Conservation (phyloP, 37 sponge, comb jelly and placozoan genomes). For the Ephydatia muelleri region DNA sequence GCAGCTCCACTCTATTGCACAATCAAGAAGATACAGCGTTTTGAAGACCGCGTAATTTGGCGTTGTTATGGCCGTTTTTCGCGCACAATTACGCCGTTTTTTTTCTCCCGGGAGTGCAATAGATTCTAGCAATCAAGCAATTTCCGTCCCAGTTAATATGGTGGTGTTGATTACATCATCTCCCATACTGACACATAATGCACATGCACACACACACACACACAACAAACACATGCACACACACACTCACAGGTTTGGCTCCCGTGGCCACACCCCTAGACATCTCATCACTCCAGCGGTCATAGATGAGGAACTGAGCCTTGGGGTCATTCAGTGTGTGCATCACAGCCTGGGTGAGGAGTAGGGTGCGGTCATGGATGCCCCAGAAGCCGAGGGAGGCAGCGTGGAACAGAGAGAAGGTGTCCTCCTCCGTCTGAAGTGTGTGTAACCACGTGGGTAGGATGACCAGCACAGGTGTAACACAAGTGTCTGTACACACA, state of each 20-base stretch:
- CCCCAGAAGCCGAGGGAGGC: slow-evolving; percentile 76
- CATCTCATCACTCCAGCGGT: slow-evolving; percentile 43
- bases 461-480: no score
- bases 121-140: no score
- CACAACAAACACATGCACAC: no score
- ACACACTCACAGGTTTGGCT: not conserved
- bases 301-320: slow-evolving; percentile 57
- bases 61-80: no score
- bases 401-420: slow-evolving; percentile 65
- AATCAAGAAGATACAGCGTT: no score
- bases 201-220: not conserved
- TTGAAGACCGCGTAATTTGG: no score
- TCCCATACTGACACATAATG: not conserved
- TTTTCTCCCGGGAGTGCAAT: no score
- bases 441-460: not conserved
- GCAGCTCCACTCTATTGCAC: no score
- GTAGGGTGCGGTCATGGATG: slow-evolving; percentile 57
- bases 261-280: not conserved
- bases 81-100: no score
- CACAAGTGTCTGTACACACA: no score
- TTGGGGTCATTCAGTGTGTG: slow-evolving; percentile 40
- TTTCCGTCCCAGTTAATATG: not conserved
- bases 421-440: slow-evolving; percentile 46
- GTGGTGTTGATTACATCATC: no score
- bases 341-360: slow-evolving; percentile 50